A percentile compares a stretch with the other conserved stretches of the same genome.
phyloP scores from a whole-genome alignment of 1,140 invertebrate species.

The Eurytemora carolleeae region DNA sequence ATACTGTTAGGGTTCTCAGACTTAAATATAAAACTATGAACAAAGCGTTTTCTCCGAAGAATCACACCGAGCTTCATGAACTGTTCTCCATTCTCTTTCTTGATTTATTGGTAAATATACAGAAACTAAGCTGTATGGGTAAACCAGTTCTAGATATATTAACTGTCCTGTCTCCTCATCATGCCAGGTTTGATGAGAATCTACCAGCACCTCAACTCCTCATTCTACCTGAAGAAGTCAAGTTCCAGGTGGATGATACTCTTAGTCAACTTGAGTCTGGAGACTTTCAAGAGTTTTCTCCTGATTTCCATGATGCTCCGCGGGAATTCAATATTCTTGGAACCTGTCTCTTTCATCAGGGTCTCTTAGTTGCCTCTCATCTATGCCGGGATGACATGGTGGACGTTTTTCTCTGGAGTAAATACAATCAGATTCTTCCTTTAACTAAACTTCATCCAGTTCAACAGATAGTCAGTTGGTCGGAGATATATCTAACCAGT shows the following conservation, averaged over 20 bases:
- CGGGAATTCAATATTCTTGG: conserved; percentile 5
- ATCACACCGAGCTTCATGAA: not conserved
- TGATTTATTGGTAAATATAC: not conserved
- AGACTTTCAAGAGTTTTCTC: conserved; percentile 11
- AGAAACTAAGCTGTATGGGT: not conserved
- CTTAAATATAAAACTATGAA: not conserved
- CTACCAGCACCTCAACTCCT: not conserved
- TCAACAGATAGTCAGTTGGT: too few species aligned
- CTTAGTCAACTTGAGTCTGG: conserved; percentile 5
- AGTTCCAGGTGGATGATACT: conserved; percentile 11
- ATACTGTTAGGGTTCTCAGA: not conserved
- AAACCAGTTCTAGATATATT: too few species aligned
- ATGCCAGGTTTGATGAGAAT: not conserved
- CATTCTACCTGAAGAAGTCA: not conserved
- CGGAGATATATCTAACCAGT: too few species aligned
- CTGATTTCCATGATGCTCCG: conserved; percentile 5
- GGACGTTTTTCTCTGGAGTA: not conserved
- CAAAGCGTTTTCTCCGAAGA: not conserved
- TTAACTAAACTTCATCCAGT: too few species aligned
- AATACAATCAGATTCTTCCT: not conserved
- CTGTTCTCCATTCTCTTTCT: not conserved
- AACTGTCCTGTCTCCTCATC: not conserved
- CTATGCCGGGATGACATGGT: not conserved
- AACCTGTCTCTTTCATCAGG: not conserved
- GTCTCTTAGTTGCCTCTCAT: conserved; percentile 3